A percentile compares a stretch with the other conserved stretches of the same genome.
phyloP scores from a whole-genome alignment of 2,797 vertebrate genomes.

The Moxostoma hubbsi region DNA sequence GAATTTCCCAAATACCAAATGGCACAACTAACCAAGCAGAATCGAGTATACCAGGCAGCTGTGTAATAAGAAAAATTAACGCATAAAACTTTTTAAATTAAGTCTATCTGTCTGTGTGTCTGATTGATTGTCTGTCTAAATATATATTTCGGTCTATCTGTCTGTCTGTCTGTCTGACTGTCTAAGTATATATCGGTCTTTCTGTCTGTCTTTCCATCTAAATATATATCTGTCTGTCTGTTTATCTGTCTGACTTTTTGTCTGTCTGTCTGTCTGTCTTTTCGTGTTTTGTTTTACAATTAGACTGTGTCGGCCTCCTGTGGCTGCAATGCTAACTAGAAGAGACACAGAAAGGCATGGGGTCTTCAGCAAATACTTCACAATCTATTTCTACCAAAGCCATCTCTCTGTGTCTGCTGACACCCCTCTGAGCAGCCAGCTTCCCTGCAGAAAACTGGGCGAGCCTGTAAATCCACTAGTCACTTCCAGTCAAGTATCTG shows the following conservation, averaged over 20 bases:
- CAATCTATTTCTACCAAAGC: slow-evolving; percentile 58
- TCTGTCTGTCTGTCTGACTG: background rate
- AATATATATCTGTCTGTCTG: background rate
- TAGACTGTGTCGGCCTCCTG: slow-evolving; percentile 22
- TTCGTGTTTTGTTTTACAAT: background rate
- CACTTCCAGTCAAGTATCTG: slow-evolving; percentile 55
- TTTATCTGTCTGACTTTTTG: slow-evolving; percentile 40
- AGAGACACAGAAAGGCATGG: slow-evolving; percentile 50
- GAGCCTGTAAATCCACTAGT: slow-evolving; percentile 48
- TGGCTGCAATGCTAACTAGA: slow-evolving; percentile 50
- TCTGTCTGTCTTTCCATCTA: slow-evolving; percentile 32
- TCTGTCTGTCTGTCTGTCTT: slow-evolving; percentile 18
- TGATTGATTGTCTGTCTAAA: too few species aligned
- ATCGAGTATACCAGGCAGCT: too few species aligned
- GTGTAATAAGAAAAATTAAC: too few species aligned
- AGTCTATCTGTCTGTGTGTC: too few species aligned
- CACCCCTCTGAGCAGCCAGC: slow-evolving; percentile 37
- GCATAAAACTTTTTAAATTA: too few species aligned
- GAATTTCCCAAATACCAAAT: too few species aligned
- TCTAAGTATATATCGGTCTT: slow-evolving; percentile 8
- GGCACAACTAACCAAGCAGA: too few species aligned
- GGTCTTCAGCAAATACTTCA: slow-evolving; percentile 56
- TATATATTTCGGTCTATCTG: too few species aligned
- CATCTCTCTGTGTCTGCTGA: slow-evolving; percentile 23
- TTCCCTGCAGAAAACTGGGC: slow-evolving; percentile 53